Base-by-base conservation (phyloP, 1,140 invertebrate genomes). In the Dryas iulia region DNA sequence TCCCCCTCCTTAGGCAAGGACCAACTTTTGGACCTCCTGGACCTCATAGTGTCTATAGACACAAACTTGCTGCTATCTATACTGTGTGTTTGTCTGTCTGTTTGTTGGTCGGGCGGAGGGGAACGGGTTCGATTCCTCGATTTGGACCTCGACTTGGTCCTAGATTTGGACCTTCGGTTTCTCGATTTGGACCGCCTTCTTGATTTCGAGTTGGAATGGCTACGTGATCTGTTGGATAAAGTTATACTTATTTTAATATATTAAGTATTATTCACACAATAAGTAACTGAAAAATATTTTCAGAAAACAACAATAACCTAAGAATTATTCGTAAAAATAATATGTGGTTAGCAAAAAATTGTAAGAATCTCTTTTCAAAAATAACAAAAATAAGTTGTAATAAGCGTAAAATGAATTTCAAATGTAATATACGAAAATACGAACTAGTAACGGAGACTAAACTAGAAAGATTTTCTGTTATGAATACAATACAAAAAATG, bases 11-110 rank as follows among this genome's bases (percentile, higher is more conserved):
- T 82, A 4, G 81, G 82, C 26, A 83, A 47, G 0, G 84, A 86
- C 86, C 86, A 86, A 52, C 84, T 87, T 53, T 79, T 81, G 0
- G 85, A 86, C 4, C 84, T 31, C 25, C 60, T 53, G 28, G 66
- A 39, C 7, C 52, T 47, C 39, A 21, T 10, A 47, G 39, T 6
- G 39, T 47, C 39, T 21, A 6, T 14, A 8, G 39, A 21, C 14
- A 21, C n/a, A 6, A 39, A 6, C 8, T 47, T 47, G 25, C 18
- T 26, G 33, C 58, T 25, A 59, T 70, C 47, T 26, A 6, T 14
- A 59, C 59, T 14, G 30, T 21, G 4, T 12, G 30, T 54, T 71
- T 72, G 8, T 21, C 59, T 14, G 30, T 21, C 4, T 12, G 30
- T 54, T 71, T 72, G 8, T 21, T 18, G 6, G 21, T 47, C n/a